Conservation (phyloP, 2,888 invertebrate species). For the Hyalella azteca region DNA sequence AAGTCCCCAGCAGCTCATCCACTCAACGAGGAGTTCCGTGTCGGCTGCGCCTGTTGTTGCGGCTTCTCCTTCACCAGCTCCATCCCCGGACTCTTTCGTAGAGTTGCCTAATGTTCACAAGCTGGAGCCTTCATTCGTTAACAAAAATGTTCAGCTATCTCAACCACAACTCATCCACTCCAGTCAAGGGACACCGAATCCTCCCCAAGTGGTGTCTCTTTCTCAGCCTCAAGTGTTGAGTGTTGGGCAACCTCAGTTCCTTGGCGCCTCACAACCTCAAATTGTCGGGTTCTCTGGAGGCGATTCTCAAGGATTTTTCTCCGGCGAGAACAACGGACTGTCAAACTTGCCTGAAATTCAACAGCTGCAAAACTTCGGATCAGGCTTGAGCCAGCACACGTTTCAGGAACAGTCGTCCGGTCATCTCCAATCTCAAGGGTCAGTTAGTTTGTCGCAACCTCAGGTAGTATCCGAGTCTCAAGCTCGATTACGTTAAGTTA, state of each 20-base stretch:
- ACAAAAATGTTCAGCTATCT: conserved; percentile 9
- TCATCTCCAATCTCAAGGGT: conserved; percentile 2
- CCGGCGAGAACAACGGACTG: background rate
- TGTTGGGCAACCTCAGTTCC: conserved; percentile 4
- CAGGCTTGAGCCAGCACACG: background rate
- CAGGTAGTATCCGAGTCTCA: conserved; percentile 21
- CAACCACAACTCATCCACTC: conserved; percentile 11
- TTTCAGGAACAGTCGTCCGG: conserved; percentile 15
- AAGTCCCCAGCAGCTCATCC: background rate
- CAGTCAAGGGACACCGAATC: background rate
- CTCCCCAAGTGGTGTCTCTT: background rate
- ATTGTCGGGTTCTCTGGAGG: background rate
- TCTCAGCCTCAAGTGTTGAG: conserved; percentile 23
- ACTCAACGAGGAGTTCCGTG: background rate
- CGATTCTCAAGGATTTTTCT: background rate
- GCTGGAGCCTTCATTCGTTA: conserved; percentile 26
- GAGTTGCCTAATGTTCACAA: background rate
- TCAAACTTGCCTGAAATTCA: background rate
- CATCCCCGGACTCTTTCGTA: background rate
- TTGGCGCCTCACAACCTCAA: background rate
- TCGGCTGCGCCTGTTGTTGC: background rate
- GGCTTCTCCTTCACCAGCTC: background rate
- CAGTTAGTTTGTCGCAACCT: background rate
- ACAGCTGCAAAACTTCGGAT: background rate
- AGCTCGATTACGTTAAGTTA: background rate